A percentile compares a stretch with the other conserved stretches of the same genome.
These are phyloP conservation scores for Callimorpha dominula DNA, from an alignment of 2,888 invertebrate species.

Conservation along the genomic window DNA sequence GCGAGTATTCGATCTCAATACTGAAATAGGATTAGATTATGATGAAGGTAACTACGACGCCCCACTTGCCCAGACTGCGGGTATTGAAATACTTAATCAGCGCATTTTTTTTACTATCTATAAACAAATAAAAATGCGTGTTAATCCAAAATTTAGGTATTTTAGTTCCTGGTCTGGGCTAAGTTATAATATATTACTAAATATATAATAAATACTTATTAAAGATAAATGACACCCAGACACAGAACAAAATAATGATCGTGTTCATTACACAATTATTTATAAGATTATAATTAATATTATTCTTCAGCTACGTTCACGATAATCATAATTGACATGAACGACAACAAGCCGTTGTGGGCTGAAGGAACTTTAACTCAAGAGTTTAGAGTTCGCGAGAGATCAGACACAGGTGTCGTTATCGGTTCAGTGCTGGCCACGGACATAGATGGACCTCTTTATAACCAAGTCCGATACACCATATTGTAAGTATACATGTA, in stretches of 20 bases:
- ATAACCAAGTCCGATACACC: slow-evolving; percentile 86
- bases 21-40: slow-evolving; percentile 76
- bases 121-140: too few relatives aligned
- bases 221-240: too few relatives aligned
- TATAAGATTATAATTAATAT: neutral
- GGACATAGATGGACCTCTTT: slow-evolving; percentile 88
- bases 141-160: too few relatives aligned
- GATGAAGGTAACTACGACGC: slow-evolving; percentile 79
- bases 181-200: too few relatives aligned
- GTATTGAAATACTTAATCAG: too few relatives aligned
- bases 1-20: slow-evolving; percentile 81
- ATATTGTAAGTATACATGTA: slow-evolving; percentile 77
- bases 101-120: too few relatives aligned
- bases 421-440: slow-evolving; percentile 88
- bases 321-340: slow-evolving; percentile 87
- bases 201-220: too few relatives aligned
- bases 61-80: too few relatives aligned
- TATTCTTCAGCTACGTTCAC: slow-evolving; percentile 83
- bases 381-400: slow-evolving; percentile 83
- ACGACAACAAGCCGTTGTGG: slow-evolving; percentile 89
- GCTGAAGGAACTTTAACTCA: slow-evolving; percentile 72
- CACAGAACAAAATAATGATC: too few relatives aligned
- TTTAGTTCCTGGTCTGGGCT: too few relatives aligned
- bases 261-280: too few relatives aligned
- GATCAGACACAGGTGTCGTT: slow-evolving; percentile 74